Percentiles rank a stretch among this genome's conserved stretches.
Conservation (phyloP, 2,888 invertebrate species). For the Oligia latruncula region DNA sequence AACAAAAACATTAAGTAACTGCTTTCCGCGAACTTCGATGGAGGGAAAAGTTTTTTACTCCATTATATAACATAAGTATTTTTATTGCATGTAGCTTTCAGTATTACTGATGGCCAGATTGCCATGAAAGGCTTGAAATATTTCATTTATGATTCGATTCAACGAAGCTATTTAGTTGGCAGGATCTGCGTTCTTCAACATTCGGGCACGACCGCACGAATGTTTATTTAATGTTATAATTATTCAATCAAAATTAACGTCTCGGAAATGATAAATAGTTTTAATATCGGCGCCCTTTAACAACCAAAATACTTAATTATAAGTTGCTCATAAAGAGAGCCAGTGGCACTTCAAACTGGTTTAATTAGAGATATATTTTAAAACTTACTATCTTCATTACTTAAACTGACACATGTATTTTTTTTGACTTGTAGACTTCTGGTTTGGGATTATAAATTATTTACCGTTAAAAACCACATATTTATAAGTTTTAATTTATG, state of each 20-base stretch:
- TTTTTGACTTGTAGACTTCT: constrained; percentile 1
- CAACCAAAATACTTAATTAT: constrained; percentile 78
- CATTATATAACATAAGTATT: constrained; percentile 35
- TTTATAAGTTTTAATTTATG: neutral
- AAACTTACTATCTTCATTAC: constrained; percentile 49
- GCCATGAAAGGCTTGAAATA: constrained; percentile 45
- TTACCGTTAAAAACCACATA: neutral
- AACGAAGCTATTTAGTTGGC: constrained; percentile 34
- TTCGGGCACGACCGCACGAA: constrained; percentile 47
- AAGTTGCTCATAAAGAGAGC: constrained; percentile 69
- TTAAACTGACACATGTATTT: constrained; percentile 31
- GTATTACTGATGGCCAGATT: constrained; percentile 31
- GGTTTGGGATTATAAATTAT: constrained; percentile 22
- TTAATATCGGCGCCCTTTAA: constrained; percentile 76
- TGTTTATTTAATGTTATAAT: constrained; percentile 68
- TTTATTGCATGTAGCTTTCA: constrained; percentile 34
- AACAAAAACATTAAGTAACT: constrained; percentile 20
- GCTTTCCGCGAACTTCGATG: constrained; percentile 29
- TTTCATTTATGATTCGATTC: constrained; percentile 43
- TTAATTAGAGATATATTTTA: constrained; percentile 56
- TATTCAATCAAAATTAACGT: constrained; percentile 82
- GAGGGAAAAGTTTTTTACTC: constrained; percentile 32
- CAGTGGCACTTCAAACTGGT: constrained; percentile 70
- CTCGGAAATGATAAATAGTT: constrained; percentile 79
- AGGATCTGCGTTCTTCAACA: constrained; percentile 29